Conservation (phyloP, 2,113 vertebrate species). For the Urocolius indicus region DNA sequence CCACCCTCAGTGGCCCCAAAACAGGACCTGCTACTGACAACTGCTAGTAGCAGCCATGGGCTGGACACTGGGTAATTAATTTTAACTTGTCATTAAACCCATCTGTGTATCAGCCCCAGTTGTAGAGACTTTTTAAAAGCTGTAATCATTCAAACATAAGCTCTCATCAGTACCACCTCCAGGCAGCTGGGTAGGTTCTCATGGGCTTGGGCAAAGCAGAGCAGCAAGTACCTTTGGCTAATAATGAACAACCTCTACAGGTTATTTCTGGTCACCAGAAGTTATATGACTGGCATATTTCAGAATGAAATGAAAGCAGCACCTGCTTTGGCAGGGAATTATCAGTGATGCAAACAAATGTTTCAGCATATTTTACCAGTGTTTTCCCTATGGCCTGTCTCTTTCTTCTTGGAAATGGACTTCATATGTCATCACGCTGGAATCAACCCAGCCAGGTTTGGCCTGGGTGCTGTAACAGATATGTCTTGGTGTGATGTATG, state of each 20-base stretch:
- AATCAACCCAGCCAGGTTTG: not conserved
- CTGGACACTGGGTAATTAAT: not conserved
- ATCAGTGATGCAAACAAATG: not conserved
- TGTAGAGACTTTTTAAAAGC: not conserved
- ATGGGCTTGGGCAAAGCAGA: not conserved
- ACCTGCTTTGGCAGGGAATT: not conserved
- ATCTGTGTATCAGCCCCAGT: not conserved
- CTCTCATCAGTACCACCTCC: not conserved
- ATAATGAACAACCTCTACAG: not conserved
- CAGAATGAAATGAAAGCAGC: not conserved
- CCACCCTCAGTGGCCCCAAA: not conserved
- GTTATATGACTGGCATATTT: not conserved
- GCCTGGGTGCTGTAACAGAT: not conserved
- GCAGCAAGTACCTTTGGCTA: not conserved
- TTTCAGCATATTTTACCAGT: not conserved
- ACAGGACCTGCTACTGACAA: not conserved
- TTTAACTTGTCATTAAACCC: slow-evolving; percentile 5
- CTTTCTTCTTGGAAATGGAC: not conserved
- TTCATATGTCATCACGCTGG: not conserved
- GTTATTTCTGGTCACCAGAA: not conserved
- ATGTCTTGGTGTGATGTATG: not conserved
- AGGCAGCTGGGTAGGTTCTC: not conserved
- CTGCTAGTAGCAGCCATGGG: not conserved
- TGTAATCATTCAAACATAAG: not conserved
- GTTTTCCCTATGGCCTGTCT: not conserved